Evolutionary conservation across 2,797 vertebrate genomes (phyloP).

Genomic region (Pseudochromis fuscus): DNA sequence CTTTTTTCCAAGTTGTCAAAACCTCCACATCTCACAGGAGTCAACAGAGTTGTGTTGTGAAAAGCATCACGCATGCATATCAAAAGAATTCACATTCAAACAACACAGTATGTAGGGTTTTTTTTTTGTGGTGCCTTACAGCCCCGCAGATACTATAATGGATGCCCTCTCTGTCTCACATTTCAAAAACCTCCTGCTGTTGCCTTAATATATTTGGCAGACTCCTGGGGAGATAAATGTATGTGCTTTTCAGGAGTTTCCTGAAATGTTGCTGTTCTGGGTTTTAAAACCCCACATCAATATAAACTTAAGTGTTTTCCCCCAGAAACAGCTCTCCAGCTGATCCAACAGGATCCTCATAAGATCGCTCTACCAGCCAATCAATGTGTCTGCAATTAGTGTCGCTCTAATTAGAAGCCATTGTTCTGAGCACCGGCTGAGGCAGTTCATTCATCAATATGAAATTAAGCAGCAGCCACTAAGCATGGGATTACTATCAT

Average conservation of each 20-base stretch:
- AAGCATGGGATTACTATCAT: constrained; percentile 74
- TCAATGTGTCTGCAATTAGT: constrained; percentile 78
- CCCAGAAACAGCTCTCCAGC: constrained; percentile 31
- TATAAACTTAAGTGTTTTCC: constrained; percentile 6
- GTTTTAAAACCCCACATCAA: background rate
- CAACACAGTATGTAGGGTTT: background rate
- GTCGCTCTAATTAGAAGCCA: constrained; percentile 77
- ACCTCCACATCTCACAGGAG: constrained; percentile 13
- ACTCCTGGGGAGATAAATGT: background rate
- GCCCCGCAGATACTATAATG: background rate
- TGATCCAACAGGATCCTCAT: constrained; percentile 45
- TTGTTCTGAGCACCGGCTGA: constrained; percentile 70
- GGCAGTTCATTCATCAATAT: constrained; percentile 79
- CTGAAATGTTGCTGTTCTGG: background rate
- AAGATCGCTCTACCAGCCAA: constrained; percentile 57
- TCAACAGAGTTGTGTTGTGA: constrained; percentile 31
- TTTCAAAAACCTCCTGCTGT: constrained; percentile 33
- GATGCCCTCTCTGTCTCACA: constrained; percentile 17
- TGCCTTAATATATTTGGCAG: constrained; percentile 7
- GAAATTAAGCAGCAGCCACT: constrained; percentile 82
- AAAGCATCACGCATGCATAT: constrained; percentile 24
- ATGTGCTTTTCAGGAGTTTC: constrained; percentile 6
- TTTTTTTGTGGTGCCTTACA: constrained; percentile 9
- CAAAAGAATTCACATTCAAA: constrained; percentile 46
- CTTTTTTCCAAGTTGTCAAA: constrained; percentile 35